A percentile compares a stretch with the other conserved stretches of the same genome.
Evolutionary conservation across 2,113 vertebrate species (phyloP).

Genomic region (Leptobrachium leishanense): DNA sequence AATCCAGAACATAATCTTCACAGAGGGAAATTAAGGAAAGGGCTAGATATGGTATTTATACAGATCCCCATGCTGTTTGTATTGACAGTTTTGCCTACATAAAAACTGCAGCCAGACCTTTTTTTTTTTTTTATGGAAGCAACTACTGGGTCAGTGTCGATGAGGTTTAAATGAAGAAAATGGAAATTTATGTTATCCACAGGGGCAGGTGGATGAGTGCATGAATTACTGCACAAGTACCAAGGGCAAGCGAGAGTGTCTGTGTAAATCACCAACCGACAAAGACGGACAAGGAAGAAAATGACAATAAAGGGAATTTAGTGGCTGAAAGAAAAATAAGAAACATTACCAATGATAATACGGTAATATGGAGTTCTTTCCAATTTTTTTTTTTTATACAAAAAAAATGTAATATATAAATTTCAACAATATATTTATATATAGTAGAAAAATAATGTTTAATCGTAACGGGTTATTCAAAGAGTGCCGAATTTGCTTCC

Average conservation of each 20-base stretch:
- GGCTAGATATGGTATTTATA: slow-evolving; percentile 38
- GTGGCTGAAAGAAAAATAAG: no score
- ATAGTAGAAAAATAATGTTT: no score
- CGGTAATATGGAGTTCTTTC: no score
- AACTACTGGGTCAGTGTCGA: background rate
- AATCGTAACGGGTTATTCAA: no score
- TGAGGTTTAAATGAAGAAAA: background rate
- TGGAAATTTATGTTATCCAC: background rate
- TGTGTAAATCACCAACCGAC: background rate
- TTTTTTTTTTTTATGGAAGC: background rate
- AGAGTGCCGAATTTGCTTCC: no score
- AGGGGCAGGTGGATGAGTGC: background rate
- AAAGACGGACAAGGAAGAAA: background rate
- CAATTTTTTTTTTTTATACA: no score
- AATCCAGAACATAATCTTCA: slow-evolving; percentile 22
- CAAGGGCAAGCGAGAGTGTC: background rate
- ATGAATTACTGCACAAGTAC: background rate
- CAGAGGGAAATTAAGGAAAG: slow-evolving; percentile 41
- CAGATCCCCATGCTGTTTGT: slow-evolving; percentile 30
- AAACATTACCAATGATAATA: no score
- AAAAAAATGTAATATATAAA: no score
- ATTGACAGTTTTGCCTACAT: slow-evolving; percentile 20
- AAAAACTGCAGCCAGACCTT: background rate
- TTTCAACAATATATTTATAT: no score
- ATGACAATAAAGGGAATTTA: no score